Evolutionary conservation across 2,113 vertebrate genomes (phyloP).

Genomic region (Engystomops pustulosus): DNA sequence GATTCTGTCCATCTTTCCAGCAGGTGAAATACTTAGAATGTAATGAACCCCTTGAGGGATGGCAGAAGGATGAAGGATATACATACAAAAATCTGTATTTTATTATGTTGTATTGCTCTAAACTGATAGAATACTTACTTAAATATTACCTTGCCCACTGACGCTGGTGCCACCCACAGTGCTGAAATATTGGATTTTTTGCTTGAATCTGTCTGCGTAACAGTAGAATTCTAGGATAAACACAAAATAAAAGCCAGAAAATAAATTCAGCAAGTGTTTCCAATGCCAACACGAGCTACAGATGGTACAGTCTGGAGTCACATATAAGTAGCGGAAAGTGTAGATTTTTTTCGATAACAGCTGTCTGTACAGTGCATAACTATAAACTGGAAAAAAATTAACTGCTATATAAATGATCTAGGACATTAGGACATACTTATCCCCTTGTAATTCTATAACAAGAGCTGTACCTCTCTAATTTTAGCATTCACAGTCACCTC

Average conservation of each 20-base stretch:
- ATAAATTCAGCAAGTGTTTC: neutral
- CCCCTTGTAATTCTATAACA: too few species aligned
- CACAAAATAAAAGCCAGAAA: neutral
- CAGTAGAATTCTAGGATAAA: slow-evolving; percentile 10
- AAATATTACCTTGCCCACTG: slow-evolving; percentile 4
- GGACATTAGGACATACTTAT: too few species aligned
- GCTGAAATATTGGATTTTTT: slow-evolving; percentile 12
- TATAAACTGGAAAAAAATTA: too few species aligned
- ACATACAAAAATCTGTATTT: too few species aligned
- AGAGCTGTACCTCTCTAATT: too few species aligned
- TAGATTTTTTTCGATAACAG: neutral
- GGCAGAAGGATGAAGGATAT: too few species aligned
- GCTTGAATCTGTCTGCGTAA: slow-evolving; percentile 11
- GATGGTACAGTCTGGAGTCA: neutral
- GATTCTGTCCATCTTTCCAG: too few species aligned
- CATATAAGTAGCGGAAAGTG: neutral
- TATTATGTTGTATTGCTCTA: neutral
- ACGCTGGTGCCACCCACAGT: slow-evolving; percentile 30
- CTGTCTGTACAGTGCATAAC: neutral
- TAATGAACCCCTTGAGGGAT: too few species aligned
- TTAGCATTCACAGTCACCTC: too few species aligned
- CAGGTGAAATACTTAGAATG: too few species aligned
- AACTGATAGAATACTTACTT: slow-evolving; percentile 14
- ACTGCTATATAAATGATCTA: too few species aligned
- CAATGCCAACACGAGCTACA: neutral